Conservation (phyloP, 2,113 vertebrate genomes). For the Oxygymnocypris stewartii region DNA sequence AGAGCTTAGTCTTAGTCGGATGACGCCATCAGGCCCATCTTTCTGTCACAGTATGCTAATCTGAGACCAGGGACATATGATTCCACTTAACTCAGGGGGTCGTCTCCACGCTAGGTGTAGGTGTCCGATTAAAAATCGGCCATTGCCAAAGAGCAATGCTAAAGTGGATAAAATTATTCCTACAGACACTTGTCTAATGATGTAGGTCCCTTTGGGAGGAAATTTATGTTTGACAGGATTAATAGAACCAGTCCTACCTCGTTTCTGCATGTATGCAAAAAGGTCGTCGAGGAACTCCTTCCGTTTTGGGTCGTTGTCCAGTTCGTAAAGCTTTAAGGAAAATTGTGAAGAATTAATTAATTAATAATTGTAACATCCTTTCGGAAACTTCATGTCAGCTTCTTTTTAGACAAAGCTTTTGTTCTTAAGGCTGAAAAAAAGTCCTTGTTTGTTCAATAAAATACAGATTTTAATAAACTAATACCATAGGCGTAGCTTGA, state of each 20-base stretch:
- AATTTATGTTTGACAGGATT: background rate
- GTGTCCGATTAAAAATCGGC: constrained; percentile 14
- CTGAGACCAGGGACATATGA: constrained; percentile 37
- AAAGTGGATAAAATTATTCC: background rate
- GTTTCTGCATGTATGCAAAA: constrained; percentile 97
- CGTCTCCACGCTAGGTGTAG: background rate
- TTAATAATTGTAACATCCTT: background rate
- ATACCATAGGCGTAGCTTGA: too few relatives aligned
- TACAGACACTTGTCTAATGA: background rate
- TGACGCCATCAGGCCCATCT: constrained; percentile 48
- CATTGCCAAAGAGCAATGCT: background rate
- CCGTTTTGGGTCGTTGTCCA: constrained; percentile 89
- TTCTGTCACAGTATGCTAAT: constrained; percentile 54
- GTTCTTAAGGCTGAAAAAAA: background rate
- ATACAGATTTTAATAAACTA: background rate
- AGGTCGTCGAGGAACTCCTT: constrained; percentile 96
- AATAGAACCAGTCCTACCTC: constrained; percentile 74
- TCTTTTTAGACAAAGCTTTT: background rate
- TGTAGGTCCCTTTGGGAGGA: background rate
- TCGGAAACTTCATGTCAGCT: background rate
- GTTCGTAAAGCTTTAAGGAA: constrained; percentile 87
- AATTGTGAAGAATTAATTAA: constrained; percentile 8
- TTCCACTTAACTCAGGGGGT: constrained; percentile 41
- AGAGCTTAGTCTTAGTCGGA: constrained; percentile 52
- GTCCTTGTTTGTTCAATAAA: background rate